A percentile compares a stretch with the other conserved stretches of the same genome.
These are phyloP conservation scores for Melanotaenia duboulayi DNA, from an alignment of 2,113 vertebrate genomes.

Conservation along the genomic window DNA sequence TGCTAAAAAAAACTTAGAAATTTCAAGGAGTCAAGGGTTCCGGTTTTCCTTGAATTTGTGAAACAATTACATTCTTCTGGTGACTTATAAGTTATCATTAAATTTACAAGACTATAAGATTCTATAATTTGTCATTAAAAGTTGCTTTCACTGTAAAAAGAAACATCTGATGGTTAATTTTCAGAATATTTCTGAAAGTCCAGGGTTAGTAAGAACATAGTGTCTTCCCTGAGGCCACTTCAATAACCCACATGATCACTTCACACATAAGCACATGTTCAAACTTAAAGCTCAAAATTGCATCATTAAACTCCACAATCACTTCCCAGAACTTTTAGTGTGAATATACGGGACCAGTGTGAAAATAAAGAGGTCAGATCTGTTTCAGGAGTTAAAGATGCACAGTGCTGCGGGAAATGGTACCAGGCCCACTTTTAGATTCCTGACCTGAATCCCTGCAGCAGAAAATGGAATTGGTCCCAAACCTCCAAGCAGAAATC, in stretches of 20 bases:
- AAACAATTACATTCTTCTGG: neutral
- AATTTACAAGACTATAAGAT: neutral
- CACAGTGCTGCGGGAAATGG: conserved; percentile 21
- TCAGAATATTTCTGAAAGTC: conserved; percentile 24
- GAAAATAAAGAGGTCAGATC: conserved; percentile 6
- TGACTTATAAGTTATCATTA: neutral
- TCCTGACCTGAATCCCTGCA: conserved; percentile 64
- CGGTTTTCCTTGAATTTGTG: neutral
- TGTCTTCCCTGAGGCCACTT: conserved; percentile 24
- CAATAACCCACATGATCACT: neutral
- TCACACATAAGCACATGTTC: neutral
- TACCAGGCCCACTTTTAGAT: conserved; percentile 57
- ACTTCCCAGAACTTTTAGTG: neutral
- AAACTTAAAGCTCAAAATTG: conserved; percentile 4
- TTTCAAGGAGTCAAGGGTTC: neutral
- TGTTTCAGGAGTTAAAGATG: conserved; percentile 28
- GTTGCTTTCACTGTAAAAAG: neutral
- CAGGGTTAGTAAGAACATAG: neutral
- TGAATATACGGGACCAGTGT: neutral
- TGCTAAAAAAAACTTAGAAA: too few relatives aligned
- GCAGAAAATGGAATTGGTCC: conserved; percentile 64
- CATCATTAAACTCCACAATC: neutral
- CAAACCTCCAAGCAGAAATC: conserved; percentile 45
- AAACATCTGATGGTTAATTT: neutral
- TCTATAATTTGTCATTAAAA: neutral